phyloP scores from a whole-genome alignment of 2,888 invertebrate species.

The Nasonia oneida region DNA sequence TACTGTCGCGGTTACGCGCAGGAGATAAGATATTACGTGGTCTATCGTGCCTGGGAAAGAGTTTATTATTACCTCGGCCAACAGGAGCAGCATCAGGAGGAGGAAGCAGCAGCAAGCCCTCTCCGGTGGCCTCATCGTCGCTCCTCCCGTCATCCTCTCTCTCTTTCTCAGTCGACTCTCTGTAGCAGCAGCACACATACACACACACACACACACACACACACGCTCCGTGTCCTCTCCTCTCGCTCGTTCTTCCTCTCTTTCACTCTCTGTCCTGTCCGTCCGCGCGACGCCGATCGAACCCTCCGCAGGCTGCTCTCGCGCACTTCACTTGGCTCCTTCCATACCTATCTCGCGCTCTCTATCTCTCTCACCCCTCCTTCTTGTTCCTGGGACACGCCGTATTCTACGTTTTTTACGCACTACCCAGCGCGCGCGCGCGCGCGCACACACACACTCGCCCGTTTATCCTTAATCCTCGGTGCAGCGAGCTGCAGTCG shows the following conservation, averaged over 20 bases:
- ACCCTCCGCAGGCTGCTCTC: slow-evolving; percentile 16
- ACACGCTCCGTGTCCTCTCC: not conserved
- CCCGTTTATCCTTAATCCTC: not conserved
- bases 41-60: not conserved
- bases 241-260: not conserved
- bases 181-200: not conserved
- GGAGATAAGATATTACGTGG: not conserved
- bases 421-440: too few relatives aligned
- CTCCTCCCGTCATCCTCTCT: slow-evolving; percentile 26
- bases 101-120: slow-evolving; percentile 44
- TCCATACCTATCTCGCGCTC: slow-evolving; percentile 14
- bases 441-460: too few relatives aligned
- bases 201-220: not conserved
- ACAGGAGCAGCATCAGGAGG: slow-evolving; percentile 44
- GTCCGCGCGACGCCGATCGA: not conserved
- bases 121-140: slow-evolving; percentile 39
- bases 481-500: not conserved
- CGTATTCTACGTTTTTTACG: slow-evolving; percentile 5
- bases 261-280: slow-evolving; percentile 23
- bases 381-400: not conserved
- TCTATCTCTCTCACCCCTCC: not conserved
- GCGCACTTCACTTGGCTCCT: slow-evolving; percentile 13
- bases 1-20: not conserved
- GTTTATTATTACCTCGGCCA: slow-evolving; percentile 51
- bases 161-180: not conserved